These are phyloP conservation scores for Oryzias woworae DNA, from an alignment of 2,113 vertebrate genomes.

Conservation along the genomic window DNA sequence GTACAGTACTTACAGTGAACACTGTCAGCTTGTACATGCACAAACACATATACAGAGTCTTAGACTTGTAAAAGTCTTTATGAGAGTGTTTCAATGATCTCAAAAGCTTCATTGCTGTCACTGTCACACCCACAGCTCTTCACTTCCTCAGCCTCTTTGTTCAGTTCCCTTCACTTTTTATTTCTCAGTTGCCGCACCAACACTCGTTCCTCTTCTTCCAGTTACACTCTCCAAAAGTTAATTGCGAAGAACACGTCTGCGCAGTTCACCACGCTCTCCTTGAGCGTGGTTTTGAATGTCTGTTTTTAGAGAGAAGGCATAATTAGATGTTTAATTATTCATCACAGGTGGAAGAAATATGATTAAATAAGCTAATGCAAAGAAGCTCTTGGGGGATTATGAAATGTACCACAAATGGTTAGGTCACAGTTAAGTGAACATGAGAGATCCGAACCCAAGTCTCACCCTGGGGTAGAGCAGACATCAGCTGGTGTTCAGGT, in stretches of 20 bases:
- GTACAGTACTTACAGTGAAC: conserved; percentile 46
- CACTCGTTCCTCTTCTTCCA: conserved; percentile 5
- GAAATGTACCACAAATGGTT: conserved; percentile 60
- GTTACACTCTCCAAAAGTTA: conserved; percentile 5
- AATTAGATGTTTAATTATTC: conserved; percentile 53
- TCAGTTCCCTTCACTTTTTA: conserved; percentile 28
- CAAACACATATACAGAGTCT: conserved; percentile 29
- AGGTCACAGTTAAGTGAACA: conserved; percentile 53
- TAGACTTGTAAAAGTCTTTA: conserved; percentile 44
- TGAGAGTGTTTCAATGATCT: conserved; percentile 40
- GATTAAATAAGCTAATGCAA: conserved; percentile 63
- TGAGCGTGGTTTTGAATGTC: conserved; percentile 26
- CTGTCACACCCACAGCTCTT: conserved; percentile 20
- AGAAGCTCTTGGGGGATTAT: conserved; percentile 58
- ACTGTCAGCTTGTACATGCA: conserved; percentile 38
- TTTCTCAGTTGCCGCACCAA: conserved; percentile 12
- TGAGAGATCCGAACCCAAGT: conserved; percentile 36
- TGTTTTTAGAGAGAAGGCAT: conserved; percentile 43
- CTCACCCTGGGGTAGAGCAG: conserved; percentile 13
- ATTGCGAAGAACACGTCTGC: conserved; percentile 15
- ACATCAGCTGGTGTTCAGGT: conserved; percentile 28
- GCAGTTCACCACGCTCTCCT: conserved; percentile 20
- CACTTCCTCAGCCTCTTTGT: conserved; percentile 37
- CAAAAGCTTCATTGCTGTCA: conserved; percentile 35
- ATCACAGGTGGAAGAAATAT: conserved; percentile 56